These are phyloP conservation scores for Xiphophorus maculatus DNA, from an alignment of 2,113 vertebrate genomes.

Conservation along the genomic window DNA sequence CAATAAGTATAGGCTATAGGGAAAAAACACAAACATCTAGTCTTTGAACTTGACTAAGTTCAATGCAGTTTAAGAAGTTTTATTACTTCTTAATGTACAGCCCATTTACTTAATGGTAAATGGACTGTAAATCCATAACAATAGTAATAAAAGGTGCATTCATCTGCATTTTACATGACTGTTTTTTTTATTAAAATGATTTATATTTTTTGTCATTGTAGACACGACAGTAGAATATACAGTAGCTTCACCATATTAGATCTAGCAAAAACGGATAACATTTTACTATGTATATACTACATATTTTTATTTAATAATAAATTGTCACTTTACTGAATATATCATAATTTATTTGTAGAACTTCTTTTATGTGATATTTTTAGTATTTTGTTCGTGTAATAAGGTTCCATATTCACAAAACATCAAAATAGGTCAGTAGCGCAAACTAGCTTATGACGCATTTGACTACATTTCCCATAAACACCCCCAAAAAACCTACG, in stretches of 20 bases:
- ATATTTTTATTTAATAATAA: too few relatives aligned
- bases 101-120: neutral
- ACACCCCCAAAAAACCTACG: neutral
- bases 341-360: too few relatives aligned
- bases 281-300: too few relatives aligned
- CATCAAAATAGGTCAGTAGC: neutral
- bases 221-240: neutral
- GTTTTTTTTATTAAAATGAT: neutral
- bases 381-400: neutral
- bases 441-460: neutral
- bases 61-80: neutral
- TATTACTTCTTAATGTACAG: neutral
- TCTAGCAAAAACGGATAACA: neutral
- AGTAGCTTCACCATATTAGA: neutral
- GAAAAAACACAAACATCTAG: neutral
- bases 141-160: neutral
- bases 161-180: neutral
- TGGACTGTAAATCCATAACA: neutral
- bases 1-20: too few relatives aligned
- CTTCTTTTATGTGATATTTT: neutral
- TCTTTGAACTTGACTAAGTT: neutral
- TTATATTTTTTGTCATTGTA: neutral
- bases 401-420: too few relatives aligned
- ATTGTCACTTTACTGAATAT: too few relatives aligned
- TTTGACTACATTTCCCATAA: slow-evolving; percentile 70